Base-by-base conservation (phyloP, 2,888 invertebrate species). In the Cacoxenus indagator region DNA sequence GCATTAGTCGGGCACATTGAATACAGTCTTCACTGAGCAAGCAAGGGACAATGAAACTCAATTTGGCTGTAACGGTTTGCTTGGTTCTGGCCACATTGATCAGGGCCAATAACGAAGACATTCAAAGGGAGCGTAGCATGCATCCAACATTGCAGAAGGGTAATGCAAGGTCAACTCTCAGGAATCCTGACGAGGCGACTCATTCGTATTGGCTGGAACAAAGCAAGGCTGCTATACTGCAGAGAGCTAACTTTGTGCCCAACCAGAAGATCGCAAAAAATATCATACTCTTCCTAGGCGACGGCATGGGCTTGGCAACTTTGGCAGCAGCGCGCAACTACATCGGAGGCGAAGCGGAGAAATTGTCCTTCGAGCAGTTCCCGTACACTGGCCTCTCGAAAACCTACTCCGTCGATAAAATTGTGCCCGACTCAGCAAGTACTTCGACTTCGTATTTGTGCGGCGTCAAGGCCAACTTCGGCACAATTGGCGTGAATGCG, bases 301-400 rank as follows among this genome's bases (percentile, higher is more conserved):
- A 96, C 83, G 96, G 96, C 2, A 95, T 96, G 95, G 94, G 95
- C 11, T 89, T 95, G 68, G 90, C 95, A 0, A 96, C 96, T 0
- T 85, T 95, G 59, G 92, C 94, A 0, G 95, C 95, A 0, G 91
- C 95, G 0, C 90, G 96, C 72, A 92, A 91, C 0, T 93, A 93
- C 81, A 89, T 93, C 1, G 95, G 94, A 0, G 95, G 94, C 0
- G 95, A 95, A 85, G 93, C 94, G 74, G 86, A 91, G 24, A 89
- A 90, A 65, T 88, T 96, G 0, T 90, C 91, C 64, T 95, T 95
- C 81, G 96, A 96, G 78, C 89, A 90, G 4, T 95, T 95, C 78
- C 94, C 95, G 0, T 91, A 91, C 79, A 91, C 92, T 0, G 95
- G 93, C 1, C 85, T 95, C 0, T 91, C 93, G 1, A 95, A 85